Evolutionary conservation across 2,797 vertebrate species (phyloP), one percentile per base, ranked within the genome.

Genomic region (Allenopithecus nigroviridis): DNA sequence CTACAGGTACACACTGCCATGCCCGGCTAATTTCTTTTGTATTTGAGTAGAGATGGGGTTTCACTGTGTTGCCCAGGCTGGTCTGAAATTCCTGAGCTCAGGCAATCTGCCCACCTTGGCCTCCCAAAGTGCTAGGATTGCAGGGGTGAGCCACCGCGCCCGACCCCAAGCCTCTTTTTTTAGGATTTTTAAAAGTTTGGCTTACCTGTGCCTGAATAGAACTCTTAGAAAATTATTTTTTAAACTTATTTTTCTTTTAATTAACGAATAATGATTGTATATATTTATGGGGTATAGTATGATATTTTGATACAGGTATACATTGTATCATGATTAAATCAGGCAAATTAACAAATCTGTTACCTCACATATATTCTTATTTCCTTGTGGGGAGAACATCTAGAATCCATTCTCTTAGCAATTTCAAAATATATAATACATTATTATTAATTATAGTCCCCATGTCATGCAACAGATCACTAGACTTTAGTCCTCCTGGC

Each of bases 81-180:
- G 7, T 64, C 30, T 64, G 8, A 17, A 64, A 1, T 30, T 64
- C 61, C 30, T 33, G 61, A 64, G 3, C 61, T n/a, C 30, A 8
- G 33, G 30, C 53, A 53, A n/a, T 64, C 30, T 2, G 16, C 61
- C 30, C 0, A 0, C 16, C 61, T 64, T 17, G 61, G 61, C 61
- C 61, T 64, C 61, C 61, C 61, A n/a, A n/a, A 64, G 61, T 64
- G 30, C 30, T n/a, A 33, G 8, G 61, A 64, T 64, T 64, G 8
- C 61, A 64, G 30, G 61, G 0, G 2, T 64, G 28, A 64, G 30
- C 4, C 30, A 64, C 61, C 0, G 0, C 0, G 6, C 6, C 61
- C 0, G 1, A 8, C 16, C 33, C 53, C 19, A 55, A 55, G 19
- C 53, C 53, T 55, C 19, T 22, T 5, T 68, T 17, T n/a, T 75